Evolutionary conservation across 2,888 invertebrate genomes (phyloP).

Genomic region (Drosophila ezoana): DNA sequence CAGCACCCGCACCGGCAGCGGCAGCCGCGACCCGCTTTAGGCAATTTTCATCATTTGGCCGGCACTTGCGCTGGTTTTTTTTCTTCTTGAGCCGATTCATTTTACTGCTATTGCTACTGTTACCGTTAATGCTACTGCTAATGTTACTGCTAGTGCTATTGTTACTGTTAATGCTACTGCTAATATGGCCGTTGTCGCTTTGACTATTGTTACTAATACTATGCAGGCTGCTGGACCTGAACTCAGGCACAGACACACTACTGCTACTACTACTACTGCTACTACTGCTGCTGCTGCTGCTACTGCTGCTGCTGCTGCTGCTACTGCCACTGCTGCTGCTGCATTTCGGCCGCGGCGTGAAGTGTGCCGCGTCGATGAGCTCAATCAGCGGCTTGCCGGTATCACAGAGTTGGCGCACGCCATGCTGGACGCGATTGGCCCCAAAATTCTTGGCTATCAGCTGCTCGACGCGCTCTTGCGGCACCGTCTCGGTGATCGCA

Average conservation of each 20-base stretch:
- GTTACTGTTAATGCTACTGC: conserved; percentile 66
- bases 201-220: conserved; percentile 77
- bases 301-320: conserved; percentile 50
- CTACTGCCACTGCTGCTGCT: conserved; percentile 61
- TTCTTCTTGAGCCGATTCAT: conserved; percentile 36
- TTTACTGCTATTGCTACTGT: conserved; percentile 45
- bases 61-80: conserved; percentile 81
- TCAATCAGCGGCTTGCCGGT: conserved; percentile 84
- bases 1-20: conserved; percentile 30
- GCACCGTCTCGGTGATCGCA: conserved; percentile 88
- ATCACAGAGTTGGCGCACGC: conserved; percentile 85
- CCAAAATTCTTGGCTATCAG: conserved; percentile 86
- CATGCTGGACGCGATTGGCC: conserved; percentile 85
- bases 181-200: conserved; percentile 76
- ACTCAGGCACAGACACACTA: conserved; percentile 69
- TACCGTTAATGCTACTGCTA: conserved; percentile 46
- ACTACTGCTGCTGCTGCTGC: conserved; percentile 57
- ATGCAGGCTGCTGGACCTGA: conserved; percentile 72
- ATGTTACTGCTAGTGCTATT: conserved; percentile 48
- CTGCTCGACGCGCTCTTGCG: conserved; percentile 86
- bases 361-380: conserved; percentile 84
- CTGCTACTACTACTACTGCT: conserved; percentile 58
- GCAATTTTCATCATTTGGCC: conserved; percentile 81
- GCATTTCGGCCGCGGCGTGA: conserved; percentile 85
- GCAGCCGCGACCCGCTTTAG: conserved; percentile 44